Base-by-base conservation (phyloP, 2,113 vertebrate genomes). In the Varanus salvator region DNA sequence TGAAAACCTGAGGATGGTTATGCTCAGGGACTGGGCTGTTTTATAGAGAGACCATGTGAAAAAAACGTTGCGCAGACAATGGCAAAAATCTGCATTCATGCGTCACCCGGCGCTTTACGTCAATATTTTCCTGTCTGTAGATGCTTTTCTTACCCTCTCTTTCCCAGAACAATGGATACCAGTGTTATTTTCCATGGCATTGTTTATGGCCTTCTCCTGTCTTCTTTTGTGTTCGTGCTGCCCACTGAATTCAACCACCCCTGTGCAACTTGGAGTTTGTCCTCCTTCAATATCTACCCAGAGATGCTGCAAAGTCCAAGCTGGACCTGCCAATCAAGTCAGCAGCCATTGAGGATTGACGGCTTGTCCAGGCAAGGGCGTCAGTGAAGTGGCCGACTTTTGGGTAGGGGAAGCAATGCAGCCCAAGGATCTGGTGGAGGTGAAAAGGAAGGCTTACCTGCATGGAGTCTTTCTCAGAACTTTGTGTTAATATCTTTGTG, bases 211-310 rank as follows among this genome's bases (percentile, higher is more conserved):
- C 1, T 0, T 66, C 0, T 0, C 34, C n/a, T 3, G 0, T 8
- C 19, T 48, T 25, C 11, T 52, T 48, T 80, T 84, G n/a, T 3
- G 48, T n/a, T 29, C 8, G 19, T 66, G 17, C 14, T 27, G 66
- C 25, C 21, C 34, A 14, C 27, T 23, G 54, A 29, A 12, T 6
- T 52, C 72, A 64, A 12, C 76, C 31, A 84, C 64, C 25, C 54
- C 81, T 34, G 14, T 0, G 0, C 0, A 0, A 54, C 15, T 38
- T 25, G 0, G 57, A 44, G n/a, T 34, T 84, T 60, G 9, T 31
- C 80, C 82, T 91, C 57, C 69, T 69, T 86, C 21, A 54, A n/a
- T 8, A 82, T 89, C 80, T 8, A 19, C 50, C 29, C 27, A 31
- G 27, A 31, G 48, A 31, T 25, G 15, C 11, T n/a, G 34, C 57